phyloP scores from a whole-genome alignment of 2,888 invertebrate genomes.

The Pyrocoelia pectoralis region DNA sequence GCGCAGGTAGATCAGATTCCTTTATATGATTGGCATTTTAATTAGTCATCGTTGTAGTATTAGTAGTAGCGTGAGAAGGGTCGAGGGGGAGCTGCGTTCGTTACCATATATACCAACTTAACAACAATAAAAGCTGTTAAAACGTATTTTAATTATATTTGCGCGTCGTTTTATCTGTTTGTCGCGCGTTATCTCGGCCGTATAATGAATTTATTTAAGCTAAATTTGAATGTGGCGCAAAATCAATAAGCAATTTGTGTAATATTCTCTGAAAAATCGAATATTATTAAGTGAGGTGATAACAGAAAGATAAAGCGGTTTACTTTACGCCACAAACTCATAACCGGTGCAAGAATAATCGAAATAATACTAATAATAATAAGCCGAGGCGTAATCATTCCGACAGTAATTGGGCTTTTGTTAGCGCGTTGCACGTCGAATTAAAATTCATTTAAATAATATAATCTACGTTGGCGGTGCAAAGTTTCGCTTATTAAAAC shows the following conservation, averaged over 20 bases:
- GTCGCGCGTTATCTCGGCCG: conserved; percentile 35
- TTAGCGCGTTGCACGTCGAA: conserved; percentile 52
- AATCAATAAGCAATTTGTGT: conserved; percentile 48
- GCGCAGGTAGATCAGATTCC: conserved; percentile 32
- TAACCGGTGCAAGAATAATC: conserved; percentile 34
- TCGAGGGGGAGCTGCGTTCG: background rate
- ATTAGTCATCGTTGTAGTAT: conserved; percentile 32
- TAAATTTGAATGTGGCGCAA: conserved; percentile 40
- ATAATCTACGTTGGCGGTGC: conserved; percentile 50
- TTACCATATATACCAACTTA: background rate
- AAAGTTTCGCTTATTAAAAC: conserved; percentile 58
- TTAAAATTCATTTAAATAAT: conserved; percentile 59
- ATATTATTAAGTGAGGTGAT: conserved; percentile 44
- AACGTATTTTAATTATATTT: conserved; percentile 32
- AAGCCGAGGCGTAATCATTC: conserved; percentile 33
- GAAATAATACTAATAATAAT: background rate
- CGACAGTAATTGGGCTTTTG: conserved; percentile 55
- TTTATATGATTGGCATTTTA: conserved; percentile 40
- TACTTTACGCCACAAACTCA: conserved; percentile 49
- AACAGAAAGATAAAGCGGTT: conserved; percentile 46
- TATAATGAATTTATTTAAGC: conserved; percentile 38
- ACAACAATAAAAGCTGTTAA: background rate
- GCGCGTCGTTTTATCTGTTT: conserved; percentile 36
- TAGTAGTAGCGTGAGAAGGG: conserved; percentile 12
- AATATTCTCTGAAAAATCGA: conserved; percentile 30